Base-by-base conservation (phyloP, 2,888 invertebrate genomes). In the Lasioglossum lativentre region DNA sequence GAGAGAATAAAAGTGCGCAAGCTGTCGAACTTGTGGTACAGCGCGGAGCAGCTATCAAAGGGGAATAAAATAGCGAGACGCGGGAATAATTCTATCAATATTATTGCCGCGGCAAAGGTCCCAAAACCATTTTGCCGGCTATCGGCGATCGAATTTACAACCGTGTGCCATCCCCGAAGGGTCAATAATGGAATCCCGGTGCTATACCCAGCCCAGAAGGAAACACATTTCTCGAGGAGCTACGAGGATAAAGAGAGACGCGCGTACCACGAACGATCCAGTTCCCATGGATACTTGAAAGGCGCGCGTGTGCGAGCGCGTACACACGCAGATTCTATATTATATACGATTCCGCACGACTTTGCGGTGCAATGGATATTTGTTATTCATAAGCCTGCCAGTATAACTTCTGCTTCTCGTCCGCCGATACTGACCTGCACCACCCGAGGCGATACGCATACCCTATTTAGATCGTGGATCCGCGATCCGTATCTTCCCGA, bases 331-430 rank as follows among this genome's bases (percentile, higher is more conserved):
- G 19, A 10, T 59, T 2, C 12, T 23, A 66, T 23, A 34, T 47
- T 81, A 59, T 70, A 79, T 68, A 68, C 72, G 76, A 56, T 68
- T 79, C 81, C 75, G 89, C 89, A 83, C 77, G 89, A 83, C 78
- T 82, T 78, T 70, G 80, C 85, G 45, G 47, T 19, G 83, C 85
- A 74, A 75, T 79, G 75, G 79, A 86, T 84, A 88, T 88, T 88
- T 88, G 88, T 88, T 88, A 88, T 88, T 88, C 88, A 88, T 88
- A 88, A 88, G 88, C 77, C 85, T 78, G 87, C 83, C 85, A 79
- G 75, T 82, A 80, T 81, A 90, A 80, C 83, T 86, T 83, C 86
- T 82, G 81, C 83, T 83, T 81, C 83, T 83, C 79, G 85, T 88
- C 90, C 78, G 63, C 79, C 81, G 85, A 88, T 85, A 83, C 83